These are phyloP conservation scores for Peromyscus eremicus DNA, from an alignment of 2,797 vertebrate genomes.

Conservation along the genomic window DNA sequence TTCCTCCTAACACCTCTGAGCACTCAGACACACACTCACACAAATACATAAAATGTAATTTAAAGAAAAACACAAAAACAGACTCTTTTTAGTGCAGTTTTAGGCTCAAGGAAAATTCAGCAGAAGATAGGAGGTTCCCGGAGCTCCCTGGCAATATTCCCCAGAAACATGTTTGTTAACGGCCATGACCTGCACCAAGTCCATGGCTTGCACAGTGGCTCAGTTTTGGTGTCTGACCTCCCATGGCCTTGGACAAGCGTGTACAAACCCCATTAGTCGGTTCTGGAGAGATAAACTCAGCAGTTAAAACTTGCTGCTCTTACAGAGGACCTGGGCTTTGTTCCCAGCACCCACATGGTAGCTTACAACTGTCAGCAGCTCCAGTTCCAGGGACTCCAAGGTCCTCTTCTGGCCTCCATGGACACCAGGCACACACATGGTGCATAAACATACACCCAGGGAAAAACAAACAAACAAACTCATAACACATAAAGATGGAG, in stretches of 20 bases:
- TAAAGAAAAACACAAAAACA: background rate
- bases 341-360: background rate
- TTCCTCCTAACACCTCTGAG: background rate
- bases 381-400: background rate
- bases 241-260: background rate
- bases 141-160: background rate
- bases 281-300: background rate
- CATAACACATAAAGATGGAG: background rate
- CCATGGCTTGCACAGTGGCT: background rate
- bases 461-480: background rate
- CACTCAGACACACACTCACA: background rate
- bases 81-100: background rate
- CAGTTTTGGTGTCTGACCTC: background rate
- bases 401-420: background rate
- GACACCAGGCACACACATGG: background rate
- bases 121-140: background rate
- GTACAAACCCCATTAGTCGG: background rate
- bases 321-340: background rate
- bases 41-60: background rate
- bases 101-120: background rate
- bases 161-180: background rate
- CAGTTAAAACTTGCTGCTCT: background rate
- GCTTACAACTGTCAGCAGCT: background rate
- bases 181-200: background rate
- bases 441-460: background rate